Evolutionary conservation across 2,113 vertebrate species (phyloP), one percentile per base, ranked within the genome.

Genomic region (Pseudorhombus dupliciocellatus): DNA sequence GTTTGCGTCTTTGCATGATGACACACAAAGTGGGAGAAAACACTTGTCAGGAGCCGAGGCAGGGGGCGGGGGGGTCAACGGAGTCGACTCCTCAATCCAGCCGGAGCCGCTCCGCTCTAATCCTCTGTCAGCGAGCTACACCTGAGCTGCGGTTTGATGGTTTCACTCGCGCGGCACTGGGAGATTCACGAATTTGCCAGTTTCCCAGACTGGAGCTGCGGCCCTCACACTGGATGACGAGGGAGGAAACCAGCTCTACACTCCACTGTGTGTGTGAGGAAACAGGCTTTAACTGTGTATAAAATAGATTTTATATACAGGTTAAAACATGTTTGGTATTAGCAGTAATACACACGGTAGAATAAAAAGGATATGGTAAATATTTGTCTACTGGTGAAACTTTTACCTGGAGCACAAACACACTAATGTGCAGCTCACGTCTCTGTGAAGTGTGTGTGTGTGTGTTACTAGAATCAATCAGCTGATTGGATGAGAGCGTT

Each of bases 51-150:
- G 62, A 66, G 73, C 67, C 68, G 4, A n/a, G n/a, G n/a, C n/a
- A n/a, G n/a, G n/a, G n/a, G n/a, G n/a, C 46, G 65, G 28, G 72
- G 62, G 51, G 78, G 81, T 84, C 79, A 84, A 75, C 59, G 61
- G 50, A 73, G 66, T 60, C 52, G 22, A 75, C 62, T 72, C 34
- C 57, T 34, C 34, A 2, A 31, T 70, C 1, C 11, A 48, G 34
- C 34, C 0, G 60, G 55, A 73, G 63, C 63, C 60, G 66, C 77
- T 4, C 0, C 64, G 16, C 57, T 79, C 61, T 81, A 51, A 71
- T 83, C 68, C 70, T 77, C 73, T 31, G 75, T 66, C 69, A 66
- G 76, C 0, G 64, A 79, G 67, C 69, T 31, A 4, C 79, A 74
- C 78, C 78, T 57, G 71, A 76, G 68, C 72, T 30, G 61, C 0